Evolutionary conservation across 2,113 vertebrate species (phyloP).

Genomic region (Pseudolaguvia tuberculata): DNA sequence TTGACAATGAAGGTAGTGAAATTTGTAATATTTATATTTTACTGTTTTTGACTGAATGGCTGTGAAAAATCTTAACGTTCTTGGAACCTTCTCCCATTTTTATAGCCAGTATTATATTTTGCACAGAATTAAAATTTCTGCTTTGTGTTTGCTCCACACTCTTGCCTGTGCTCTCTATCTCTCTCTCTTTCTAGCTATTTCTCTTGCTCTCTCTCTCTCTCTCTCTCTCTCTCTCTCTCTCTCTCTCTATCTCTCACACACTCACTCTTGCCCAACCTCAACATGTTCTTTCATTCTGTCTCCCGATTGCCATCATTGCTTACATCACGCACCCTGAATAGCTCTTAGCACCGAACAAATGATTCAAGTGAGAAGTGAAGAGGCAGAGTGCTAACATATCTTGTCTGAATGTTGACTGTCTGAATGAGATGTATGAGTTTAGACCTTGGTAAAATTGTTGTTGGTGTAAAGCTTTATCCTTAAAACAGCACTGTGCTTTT

Average conservation of each 20-base stretch:
- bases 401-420: constrained; percentile 4
- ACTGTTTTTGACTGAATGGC: no score
- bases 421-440: constrained; percentile 29
- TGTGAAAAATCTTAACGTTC: no score
- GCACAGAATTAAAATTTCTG: no score
- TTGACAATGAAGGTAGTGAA: background rate
- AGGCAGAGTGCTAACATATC: constrained; percentile 24
- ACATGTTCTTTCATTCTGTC: constrained; percentile 31
- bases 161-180: background rate
- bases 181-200: background rate
- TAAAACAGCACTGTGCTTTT: background rate
- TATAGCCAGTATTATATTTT: no score
- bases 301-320: constrained; percentile 27
- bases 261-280: background rate
- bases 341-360: constrained; percentile 40
- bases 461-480: background rate
- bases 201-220: constrained; percentile 12
- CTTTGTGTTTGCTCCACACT: background rate
- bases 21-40: background rate
- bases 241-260: background rate
- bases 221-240: background rate
- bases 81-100: no score
- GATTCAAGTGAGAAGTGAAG: constrained; percentile 36
- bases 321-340: constrained; percentile 45
- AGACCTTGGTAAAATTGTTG: background rate